Conservation (phyloP, 2,113 vertebrate genomes). For the Halichoeres trimaculatus region DNA sequence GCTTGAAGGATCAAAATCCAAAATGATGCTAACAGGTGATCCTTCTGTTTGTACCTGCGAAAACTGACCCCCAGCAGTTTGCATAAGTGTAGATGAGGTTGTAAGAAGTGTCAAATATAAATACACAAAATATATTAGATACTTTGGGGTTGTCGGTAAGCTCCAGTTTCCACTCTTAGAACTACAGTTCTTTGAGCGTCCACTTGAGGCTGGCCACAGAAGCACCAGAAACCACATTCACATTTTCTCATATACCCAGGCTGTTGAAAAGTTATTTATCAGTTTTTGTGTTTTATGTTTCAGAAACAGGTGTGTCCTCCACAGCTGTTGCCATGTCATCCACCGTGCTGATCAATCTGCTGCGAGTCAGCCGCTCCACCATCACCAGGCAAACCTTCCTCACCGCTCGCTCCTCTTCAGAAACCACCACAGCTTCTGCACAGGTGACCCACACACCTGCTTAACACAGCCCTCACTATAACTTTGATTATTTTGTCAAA, state of each 20-base stretch:
- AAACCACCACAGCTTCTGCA: constrained; percentile 13
- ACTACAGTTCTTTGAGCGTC: no score
- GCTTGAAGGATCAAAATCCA: background rate
- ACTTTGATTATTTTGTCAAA: no score
- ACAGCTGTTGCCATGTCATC: constrained; percentile 54
- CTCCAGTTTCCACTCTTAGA: no score
- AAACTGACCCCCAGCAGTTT: background rate
- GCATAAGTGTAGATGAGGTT: background rate
- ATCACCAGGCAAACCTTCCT: constrained; percentile 13
- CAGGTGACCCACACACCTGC: background rate
- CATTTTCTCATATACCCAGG: no score
- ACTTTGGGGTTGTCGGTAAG: no score
- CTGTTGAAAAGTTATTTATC: no score
- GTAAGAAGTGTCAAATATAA: no score
- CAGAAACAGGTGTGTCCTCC: constrained; percentile 34
- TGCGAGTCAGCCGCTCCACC: constrained; percentile 38
- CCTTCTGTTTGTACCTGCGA: background rate
- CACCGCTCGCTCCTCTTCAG: background rate
- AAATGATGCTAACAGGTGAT: background rate
- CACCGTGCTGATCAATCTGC: constrained; percentile 37
- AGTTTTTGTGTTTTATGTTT: background rate
- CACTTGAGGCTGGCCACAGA: no score
- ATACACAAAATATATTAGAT: no score
- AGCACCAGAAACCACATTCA: no score
- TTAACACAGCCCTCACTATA: no score